Conservation (phyloP, 1,140 invertebrate species). For the Sarcophaga bullata region DNA sequence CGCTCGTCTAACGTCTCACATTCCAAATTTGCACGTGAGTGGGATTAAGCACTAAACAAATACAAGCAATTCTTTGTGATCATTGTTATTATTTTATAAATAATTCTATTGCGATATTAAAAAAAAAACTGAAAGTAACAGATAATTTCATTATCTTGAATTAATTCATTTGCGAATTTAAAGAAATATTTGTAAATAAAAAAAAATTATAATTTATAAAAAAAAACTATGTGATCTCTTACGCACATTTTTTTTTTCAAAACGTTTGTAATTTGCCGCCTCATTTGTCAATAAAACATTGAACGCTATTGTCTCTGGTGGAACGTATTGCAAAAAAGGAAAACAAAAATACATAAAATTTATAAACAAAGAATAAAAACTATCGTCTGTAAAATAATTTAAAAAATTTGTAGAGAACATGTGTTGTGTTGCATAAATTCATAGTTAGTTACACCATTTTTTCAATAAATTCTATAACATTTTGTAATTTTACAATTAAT, state of each 20-base stretch:
- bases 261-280: too few relatives aligned
- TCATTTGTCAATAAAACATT: too few relatives aligned
- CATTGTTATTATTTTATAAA: neutral
- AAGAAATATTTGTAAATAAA: neutral
- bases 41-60: neutral
- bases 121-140: neutral
- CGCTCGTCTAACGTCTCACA: neutral
- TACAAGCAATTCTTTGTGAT: neutral
- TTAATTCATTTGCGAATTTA: neutral
- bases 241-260: neutral
- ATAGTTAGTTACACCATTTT: too few relatives aligned
- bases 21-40: constrained; percentile 21
- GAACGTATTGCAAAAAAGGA: too few relatives aligned
- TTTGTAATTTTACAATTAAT: too few relatives aligned
- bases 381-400: too few relatives aligned
- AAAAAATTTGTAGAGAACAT: too few relatives aligned
- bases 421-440: too few relatives aligned
- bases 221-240: neutral
- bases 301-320: too few relatives aligned
- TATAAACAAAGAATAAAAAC: too few relatives aligned
- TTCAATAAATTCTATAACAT: too few relatives aligned
- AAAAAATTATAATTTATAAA: neutral
- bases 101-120: neutral
- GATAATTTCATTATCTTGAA: constrained; percentile 5
- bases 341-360: too few relatives aligned